phyloP scores from a whole-genome alignment of 2,113 vertebrate species.

The Aptenodytes forsteri region DNA sequence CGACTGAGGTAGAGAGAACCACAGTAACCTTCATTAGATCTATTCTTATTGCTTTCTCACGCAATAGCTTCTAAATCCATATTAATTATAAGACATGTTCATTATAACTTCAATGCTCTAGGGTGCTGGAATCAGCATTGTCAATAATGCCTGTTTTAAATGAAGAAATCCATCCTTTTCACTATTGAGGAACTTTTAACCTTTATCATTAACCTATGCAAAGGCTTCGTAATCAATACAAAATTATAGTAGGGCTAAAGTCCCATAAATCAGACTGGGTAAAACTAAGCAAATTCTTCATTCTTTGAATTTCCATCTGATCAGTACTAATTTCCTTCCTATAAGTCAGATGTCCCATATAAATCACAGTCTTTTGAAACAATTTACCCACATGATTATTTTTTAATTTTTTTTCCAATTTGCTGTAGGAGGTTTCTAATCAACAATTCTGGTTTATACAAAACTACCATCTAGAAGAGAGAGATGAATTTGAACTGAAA shows the following conservation, averaged over 20 bases:
- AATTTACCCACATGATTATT: neutral
- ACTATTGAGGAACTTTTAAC: neutral
- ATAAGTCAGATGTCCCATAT: neutral
- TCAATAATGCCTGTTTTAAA: neutral
- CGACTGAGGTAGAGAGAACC: neutral
- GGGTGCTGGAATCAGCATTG: neutral
- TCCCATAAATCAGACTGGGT: neutral
- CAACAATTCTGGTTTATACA: neutral
- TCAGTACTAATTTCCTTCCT: neutral
- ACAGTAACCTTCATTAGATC: neutral
- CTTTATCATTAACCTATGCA: slow-evolving; percentile 39
- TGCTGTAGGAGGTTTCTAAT: neutral
- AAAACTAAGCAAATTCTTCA: slow-evolving; percentile 33
- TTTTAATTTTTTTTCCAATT: neutral
- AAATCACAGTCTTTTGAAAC: neutral
- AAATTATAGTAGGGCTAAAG: slow-evolving; percentile 2
- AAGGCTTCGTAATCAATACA: slow-evolving; percentile 15
- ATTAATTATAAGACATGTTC: neutral
- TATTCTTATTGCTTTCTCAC: neutral
- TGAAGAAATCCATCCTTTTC: slow-evolving; percentile 29
- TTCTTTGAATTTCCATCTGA: slow-evolving; percentile 13
- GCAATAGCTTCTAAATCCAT: neutral
- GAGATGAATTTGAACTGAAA: neutral
- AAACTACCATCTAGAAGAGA: neutral
- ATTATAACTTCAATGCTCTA: neutral